phyloP scores from a whole-genome alignment of 2,113 vertebrate species.

The Sinocyclocheilus maitianheensis region DNA sequence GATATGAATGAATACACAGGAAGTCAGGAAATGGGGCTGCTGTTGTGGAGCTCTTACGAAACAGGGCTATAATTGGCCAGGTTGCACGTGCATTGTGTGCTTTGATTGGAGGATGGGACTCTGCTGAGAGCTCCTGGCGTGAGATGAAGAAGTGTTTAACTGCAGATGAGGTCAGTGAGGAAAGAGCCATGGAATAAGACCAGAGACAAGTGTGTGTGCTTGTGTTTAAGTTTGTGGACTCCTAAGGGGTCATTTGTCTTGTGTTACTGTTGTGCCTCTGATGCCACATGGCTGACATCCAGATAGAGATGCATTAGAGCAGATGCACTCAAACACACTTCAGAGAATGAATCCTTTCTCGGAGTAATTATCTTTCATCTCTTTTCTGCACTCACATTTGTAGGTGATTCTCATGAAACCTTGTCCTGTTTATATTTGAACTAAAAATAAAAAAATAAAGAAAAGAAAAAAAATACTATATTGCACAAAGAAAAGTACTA shows the following conservation, averaged over 20 bases:
- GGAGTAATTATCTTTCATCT: not conserved
- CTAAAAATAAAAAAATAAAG: not conserved
- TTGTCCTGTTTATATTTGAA: not conserved
- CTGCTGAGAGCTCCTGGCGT: not conserved
- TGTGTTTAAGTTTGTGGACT: conserved; percentile 34
- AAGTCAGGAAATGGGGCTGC: conserved; percentile 28
- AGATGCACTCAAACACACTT: not conserved
- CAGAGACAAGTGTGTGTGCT: conserved; percentile 6
- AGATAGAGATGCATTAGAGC: conserved; percentile 19
- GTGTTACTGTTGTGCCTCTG: not conserved
- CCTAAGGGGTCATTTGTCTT: conserved; percentile 17
- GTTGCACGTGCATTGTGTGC: not conserved
- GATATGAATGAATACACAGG: conserved; percentile 31
- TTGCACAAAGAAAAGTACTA: not conserved
- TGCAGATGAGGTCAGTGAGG: conserved; percentile 31
- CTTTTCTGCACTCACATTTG: not conserved
- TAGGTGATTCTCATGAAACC: not conserved
- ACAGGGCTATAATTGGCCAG: conserved; percentile 27
- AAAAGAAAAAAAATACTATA: not conserved
- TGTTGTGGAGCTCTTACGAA: conserved; percentile 2
- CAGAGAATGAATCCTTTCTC: conserved; percentile 19
- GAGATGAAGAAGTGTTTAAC: conserved; percentile 31
- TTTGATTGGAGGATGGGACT: conserved; percentile 3
- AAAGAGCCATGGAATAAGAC: conserved; percentile 26
- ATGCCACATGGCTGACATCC: conserved; percentile 21